A percentile compares a stretch with the other conserved stretches of the same genome.
These are phyloP conservation scores for Tachysurus vachellii DNA, from an alignment of 2,113 vertebrate species.

Conservation along the genomic window DNA sequence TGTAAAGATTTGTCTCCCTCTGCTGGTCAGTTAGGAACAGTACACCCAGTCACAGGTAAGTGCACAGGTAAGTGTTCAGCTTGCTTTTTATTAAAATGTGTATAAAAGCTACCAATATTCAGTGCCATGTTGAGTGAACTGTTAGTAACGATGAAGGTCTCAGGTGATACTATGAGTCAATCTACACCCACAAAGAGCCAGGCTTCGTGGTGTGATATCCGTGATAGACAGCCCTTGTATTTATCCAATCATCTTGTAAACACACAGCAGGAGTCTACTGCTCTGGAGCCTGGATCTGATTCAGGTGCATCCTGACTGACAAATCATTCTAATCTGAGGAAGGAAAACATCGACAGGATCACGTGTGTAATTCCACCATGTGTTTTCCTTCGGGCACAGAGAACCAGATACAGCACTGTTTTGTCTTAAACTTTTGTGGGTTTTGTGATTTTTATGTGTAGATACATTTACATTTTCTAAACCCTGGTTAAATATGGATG, in stretches of 20 bases:
- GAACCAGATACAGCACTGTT: background rate
- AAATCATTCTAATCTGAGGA: background rate
- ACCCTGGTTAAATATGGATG: background rate
- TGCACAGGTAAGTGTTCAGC: too few relatives aligned
- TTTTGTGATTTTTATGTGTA: background rate
- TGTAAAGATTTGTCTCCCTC: slow-evolving; percentile 41
- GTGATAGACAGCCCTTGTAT: background rate
- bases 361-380: background rate
- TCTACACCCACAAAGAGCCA: background rate
- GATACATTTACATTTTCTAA: background rate
- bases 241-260: background rate
- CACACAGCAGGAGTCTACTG: slow-evolving; percentile 11
- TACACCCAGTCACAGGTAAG: background rate
- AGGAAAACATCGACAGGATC: slow-evolving; percentile 4
- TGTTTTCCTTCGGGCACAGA: background rate
- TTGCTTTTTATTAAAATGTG: background rate
- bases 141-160: background rate
- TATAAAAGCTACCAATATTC: background rate
- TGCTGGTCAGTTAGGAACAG: slow-evolving; percentile 18
- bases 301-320: background rate
- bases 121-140: background rate
- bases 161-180: background rate
- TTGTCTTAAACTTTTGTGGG: background rate
- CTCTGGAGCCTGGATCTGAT: slow-evolving; percentile 4
- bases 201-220: background rate